Percentiles rank a stretch among this genome's conserved stretches.
Conservation (phyloP, 92 coral and sea anemone genomes). For the Blastomussa wellsi region DNA sequence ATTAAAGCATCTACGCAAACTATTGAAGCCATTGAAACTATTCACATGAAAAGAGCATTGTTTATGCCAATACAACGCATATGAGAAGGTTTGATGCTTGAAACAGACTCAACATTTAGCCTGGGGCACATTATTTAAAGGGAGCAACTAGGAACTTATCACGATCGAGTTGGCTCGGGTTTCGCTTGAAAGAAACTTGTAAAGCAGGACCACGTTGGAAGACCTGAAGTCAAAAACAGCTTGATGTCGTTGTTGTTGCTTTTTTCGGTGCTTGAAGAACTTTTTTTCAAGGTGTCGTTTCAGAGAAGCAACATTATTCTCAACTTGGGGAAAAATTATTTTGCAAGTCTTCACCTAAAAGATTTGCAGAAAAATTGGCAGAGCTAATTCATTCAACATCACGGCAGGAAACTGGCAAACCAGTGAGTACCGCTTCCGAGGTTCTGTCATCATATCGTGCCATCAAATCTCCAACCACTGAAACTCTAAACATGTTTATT, state of each 20-base stretch:
- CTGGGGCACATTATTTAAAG: background rate
- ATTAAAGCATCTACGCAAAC: too few species aligned
- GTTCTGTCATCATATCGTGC: conserved; percentile 9
- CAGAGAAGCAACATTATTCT: background rate
- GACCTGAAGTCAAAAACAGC: background rate
- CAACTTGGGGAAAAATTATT: background rate
- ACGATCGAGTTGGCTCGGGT: background rate
- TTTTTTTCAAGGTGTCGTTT: background rate
- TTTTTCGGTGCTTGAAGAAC: background rate
- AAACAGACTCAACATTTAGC: background rate
- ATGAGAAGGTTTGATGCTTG: background rate
- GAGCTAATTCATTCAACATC: background rate
- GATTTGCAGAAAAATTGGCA: background rate
- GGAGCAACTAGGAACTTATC: background rate
- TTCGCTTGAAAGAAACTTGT: background rate
- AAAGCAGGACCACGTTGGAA: background rate
- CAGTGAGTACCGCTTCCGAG: background rate
- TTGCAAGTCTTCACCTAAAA: background rate
- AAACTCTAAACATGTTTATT: background rate
- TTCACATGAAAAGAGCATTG: background rate
- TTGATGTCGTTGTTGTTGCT: background rate
- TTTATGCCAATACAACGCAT: background rate
- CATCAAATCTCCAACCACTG: background rate
- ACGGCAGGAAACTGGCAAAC: background rate
- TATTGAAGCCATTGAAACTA: too few species aligned